Conservation (phyloP, 2,888 invertebrate genomes). For the Drosophila anomalipes region DNA sequence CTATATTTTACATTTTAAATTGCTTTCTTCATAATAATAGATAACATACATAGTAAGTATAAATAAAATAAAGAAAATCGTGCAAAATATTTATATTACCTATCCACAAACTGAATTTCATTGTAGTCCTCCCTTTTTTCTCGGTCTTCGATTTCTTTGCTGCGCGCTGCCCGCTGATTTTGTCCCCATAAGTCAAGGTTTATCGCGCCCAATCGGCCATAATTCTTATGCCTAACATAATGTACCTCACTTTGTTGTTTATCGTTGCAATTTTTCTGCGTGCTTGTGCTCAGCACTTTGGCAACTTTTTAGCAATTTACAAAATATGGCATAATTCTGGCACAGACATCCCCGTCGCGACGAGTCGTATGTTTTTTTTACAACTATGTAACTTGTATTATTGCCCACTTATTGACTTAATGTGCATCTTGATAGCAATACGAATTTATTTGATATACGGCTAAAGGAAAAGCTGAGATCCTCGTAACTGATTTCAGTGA, state of each 20-base stretch:
- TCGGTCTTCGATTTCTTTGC: conserved; percentile 5
- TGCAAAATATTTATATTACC: background rate
- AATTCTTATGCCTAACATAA: conserved; percentile 73
- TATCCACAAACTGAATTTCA: background rate
- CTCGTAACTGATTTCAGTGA: conserved; percentile 37
- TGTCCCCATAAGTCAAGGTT: conserved; percentile 74
- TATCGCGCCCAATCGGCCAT: conserved; percentile 68
- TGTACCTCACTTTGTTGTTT: conserved; percentile 74
- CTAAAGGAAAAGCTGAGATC: conserved; percentile 31
- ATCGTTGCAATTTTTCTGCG: conserved; percentile 57
- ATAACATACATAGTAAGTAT: background rate
- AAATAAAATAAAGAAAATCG: background rate
- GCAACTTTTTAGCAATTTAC: conserved; percentile 75
- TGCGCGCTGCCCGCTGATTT: conserved; percentile 71
- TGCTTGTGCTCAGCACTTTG: conserved; percentile 52
- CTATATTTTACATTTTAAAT: background rate
- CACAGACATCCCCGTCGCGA: conserved; percentile 32
- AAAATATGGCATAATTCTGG: conserved; percentile 74
- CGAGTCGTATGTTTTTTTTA: conserved; percentile 17
- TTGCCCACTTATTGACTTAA: conserved; percentile 76
- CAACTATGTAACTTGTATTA: conserved; percentile 58
- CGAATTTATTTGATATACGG: conserved; percentile 59
- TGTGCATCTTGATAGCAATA: conserved; percentile 70
- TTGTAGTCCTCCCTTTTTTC: background rate
- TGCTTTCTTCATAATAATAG: background rate